Percentiles rank a stretch among this genome's conserved stretches.
These are phyloP conservation scores for Fukomys damarensis DNA, from an alignment of 2,113 vertebrate species.

Conservation along the genomic window DNA sequence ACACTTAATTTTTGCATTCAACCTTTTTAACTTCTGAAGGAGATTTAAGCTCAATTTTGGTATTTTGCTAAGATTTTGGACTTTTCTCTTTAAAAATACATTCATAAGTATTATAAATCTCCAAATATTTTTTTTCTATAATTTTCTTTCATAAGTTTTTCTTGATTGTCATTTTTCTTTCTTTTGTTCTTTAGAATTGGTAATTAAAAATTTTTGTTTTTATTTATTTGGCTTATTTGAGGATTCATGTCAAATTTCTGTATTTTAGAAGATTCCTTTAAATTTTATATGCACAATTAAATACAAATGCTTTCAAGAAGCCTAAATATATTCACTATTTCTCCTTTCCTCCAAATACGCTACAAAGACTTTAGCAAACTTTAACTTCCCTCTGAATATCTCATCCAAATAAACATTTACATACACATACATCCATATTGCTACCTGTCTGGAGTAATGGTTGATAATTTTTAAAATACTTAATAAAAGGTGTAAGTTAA, in stretches of 20 bases:
- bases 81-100: conserved; percentile 1
- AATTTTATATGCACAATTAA: background rate
- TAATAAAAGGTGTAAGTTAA: background rate
- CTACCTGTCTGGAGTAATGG: background rate
- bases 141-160: background rate
- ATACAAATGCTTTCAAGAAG: background rate
- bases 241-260: background rate
- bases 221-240: background rate
- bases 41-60: background rate
- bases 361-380: background rate
- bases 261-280: background rate
- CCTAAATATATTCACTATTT: background rate
- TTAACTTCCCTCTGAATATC: background rate
- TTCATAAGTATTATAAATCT: background rate
- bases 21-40: background rate
- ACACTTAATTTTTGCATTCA: background rate
- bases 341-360: background rate
- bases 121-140: background rate
- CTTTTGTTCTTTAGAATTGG: background rate
- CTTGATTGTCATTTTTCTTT: background rate
- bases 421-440: background rate
- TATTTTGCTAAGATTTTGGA: background rate
- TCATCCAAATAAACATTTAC: too few species aligned
- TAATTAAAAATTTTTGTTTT: background rate
- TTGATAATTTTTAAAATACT: background rate